phyloP scores from a whole-genome alignment of 2,888 invertebrate species.

The Vesta saturnalis region DNA sequence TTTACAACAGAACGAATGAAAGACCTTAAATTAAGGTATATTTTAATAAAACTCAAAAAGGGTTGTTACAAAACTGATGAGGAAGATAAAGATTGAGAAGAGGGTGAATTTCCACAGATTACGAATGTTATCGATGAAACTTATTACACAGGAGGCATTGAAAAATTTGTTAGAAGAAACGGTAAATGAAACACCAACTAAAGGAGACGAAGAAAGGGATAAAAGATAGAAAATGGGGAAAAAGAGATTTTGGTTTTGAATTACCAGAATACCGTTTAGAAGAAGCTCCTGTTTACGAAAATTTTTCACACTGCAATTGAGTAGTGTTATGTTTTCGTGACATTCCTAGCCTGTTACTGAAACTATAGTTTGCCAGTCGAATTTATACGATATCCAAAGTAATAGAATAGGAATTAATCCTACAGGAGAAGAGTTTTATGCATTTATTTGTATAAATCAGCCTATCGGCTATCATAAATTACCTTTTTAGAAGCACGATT shows the following conservation, averaged over 20 bases:
- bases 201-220: not conserved
- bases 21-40: no score
- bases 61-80: no score
- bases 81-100: not conserved
- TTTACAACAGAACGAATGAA: no score
- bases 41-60: no score
- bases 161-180: not conserved
- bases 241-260: not conserved
- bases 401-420: not conserved
- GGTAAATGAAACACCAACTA: not conserved
- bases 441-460: constrained; percentile 9
- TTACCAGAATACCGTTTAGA: not conserved
- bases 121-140: not conserved
- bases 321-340: not conserved
- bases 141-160: not conserved
- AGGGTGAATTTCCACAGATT: not conserved
- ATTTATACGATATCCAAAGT: constrained; percentile 5
- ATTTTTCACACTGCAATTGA: not conserved
- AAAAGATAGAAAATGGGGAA: not conserved
- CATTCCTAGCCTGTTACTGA: not conserved
- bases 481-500: constrained; percentile 9
- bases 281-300: not conserved
- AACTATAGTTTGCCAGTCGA: not conserved
- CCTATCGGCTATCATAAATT: constrained; percentile 25
- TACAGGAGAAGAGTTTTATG: not conserved